Evolutionary conservation across 2,797 vertebrate genomes (phyloP), one percentile per base, ranked within the genome.

Genomic region (Schizopygopsis pylzovi): DNA sequence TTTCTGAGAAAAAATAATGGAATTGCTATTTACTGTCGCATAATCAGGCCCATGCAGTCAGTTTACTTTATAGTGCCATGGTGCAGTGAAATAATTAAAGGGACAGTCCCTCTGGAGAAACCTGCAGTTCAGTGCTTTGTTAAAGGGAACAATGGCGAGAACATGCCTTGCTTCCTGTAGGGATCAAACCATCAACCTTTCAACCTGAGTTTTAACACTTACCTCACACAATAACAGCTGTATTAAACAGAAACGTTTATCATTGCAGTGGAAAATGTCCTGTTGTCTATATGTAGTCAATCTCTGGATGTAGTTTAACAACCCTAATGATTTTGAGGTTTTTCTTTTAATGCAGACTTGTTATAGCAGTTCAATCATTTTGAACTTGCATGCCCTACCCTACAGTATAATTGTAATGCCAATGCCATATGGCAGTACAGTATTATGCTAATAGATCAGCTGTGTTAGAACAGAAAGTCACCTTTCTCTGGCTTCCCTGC

Each of bases 401-500:
- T 70, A 54, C 65, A n/a, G 65, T 82, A 54, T 70, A 81, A 81
- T 54, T 81, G 71, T 86, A 81, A 86, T 65, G 33, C 72, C 22
- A 71, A 11, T 4, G 47, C 88, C 85, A 87, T 89, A 85, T 87
- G 86, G 75, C 67, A 63, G 71, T 87, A 87, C 86, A 81, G 83
- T 83, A 72, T 87, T 90, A 88, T 90, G 89, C 87, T 87, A 88
- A 90, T 87, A 87, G 82, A 84, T 87, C 87, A 88, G 86, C 87
- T 87, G 89, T 88, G 87, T 84, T 90, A 87, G 78, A 87, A 85
- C 65, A 88, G 89, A 90, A 90, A 88, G 89, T 90, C 89, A 90
- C 89, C 87, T 85, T 82, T 87, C 83, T 54, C 12, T 39, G 52
- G 54, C 77, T 43, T 85, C 84, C 65, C 68, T 71, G 73, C 86